Evolutionary conservation across 2,113 vertebrate genomes (phyloP), one percentile per base, ranked within the genome.

Genomic region (Corythoichthys haematopterus): DNA sequence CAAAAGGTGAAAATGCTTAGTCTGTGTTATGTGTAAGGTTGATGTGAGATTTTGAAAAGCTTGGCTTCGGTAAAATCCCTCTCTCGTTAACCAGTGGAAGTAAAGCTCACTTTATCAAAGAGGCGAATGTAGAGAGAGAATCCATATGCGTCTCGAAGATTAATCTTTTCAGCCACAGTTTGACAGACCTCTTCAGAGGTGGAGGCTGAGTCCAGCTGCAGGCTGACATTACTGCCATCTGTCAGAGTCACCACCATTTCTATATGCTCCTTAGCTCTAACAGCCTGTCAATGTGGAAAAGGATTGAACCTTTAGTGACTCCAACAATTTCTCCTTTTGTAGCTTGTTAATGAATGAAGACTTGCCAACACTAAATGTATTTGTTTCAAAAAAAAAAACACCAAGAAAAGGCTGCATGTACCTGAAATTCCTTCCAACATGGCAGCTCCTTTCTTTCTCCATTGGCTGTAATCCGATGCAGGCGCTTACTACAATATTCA

Each of bases 401-500:
- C 93, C 2, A 94, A 92, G 93, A 2, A 95, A 92, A 13, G 50
- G 76, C 61, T 97, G 33, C 2, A 3, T 15, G 56, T 85, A 98
- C 97, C 94, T 99, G 94, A 12, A 98, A 91, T 87, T 99, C 97
- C 74, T 97, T 78, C 92, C 94, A 99, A 76, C 93, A 93, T 0
- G 97, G 96, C 8, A 97, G 94, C 75, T 99, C 94, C 2, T 74
- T 88, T 4, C 97, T 91, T 0, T 91, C 88, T 48, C 97, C 95
- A 0, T 98, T 99, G 76, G 84, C 69, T 2, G 81, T 81, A 0
- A 95, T 98, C 9, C 97, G 94, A 28, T 76, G 84, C 71, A 99
- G 91, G 90, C 93, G 93, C 71, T 94, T 85, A 0, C 76, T 76
- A 58, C 96, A 98, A 72, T 94, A 95, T 0, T 86, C 76, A 2